phyloP scores from a whole-genome alignment of 2,797 vertebrate genomes.

The Acanthornis magna region DNA sequence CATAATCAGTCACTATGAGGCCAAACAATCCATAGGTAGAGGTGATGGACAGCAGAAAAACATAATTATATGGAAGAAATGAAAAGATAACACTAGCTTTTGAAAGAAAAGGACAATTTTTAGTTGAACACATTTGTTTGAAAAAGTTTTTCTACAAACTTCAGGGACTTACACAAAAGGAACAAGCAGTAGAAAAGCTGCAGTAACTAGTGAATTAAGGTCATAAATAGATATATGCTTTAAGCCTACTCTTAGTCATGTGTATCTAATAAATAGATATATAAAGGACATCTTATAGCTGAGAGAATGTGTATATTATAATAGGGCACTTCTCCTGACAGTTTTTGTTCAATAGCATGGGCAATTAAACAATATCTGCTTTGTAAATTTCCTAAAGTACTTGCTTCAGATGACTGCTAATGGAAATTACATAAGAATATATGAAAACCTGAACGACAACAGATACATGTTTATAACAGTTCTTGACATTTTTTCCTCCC shows the following conservation, averaged over 20 bases:
- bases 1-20: not conserved
- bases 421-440: not conserved
- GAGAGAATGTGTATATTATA: not conserved
- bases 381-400: not conserved
- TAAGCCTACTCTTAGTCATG: not conserved
- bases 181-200: not conserved
- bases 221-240: not conserved
- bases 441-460: not conserved
- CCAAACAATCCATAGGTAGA: not conserved
- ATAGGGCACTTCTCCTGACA: not conserved
- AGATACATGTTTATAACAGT: not conserved
- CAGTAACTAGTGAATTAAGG: not conserved
- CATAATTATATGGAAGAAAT: not conserved
- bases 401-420: not conserved
- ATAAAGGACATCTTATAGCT: not conserved
- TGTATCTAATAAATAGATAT: not conserved
- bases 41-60: not conserved
- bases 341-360: not conserved
- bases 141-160: not conserved
- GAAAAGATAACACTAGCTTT: not conserved
- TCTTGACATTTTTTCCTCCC: not conserved
- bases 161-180: not conserved
- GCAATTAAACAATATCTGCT: not conserved
- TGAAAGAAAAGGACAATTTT: not conserved
- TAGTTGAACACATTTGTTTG: not conserved